Conservation (phyloP, 1,140 invertebrate genomes). For the Drosophila virilis region DNA sequence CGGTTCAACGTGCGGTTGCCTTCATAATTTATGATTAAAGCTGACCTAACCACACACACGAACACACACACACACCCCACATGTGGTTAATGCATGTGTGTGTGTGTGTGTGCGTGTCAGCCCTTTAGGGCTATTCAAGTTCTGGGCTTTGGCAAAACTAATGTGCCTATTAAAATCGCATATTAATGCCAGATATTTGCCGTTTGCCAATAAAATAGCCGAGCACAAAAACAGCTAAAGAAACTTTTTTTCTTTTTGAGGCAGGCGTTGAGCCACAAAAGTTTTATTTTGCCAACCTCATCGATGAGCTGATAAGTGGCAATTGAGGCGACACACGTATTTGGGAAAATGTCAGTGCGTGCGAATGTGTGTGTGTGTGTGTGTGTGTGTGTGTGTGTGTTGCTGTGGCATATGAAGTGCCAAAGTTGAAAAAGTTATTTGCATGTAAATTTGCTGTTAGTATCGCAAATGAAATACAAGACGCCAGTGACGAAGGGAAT, state of each 20-base stretch:
- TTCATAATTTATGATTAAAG: conserved; percentile 74
- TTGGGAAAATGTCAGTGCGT: conserved; percentile 5
- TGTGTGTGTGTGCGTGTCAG: conserved; percentile 34
- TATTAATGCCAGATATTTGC: conserved; percentile 63
- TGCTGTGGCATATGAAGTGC: conserved; percentile 54
- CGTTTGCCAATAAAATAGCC: conserved; percentile 56
- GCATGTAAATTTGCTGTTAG: conserved; percentile 82
- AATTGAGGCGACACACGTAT: conserved; percentile 68
- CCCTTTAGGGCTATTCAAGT: conserved; percentile 75
- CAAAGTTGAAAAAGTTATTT: conserved; percentile 82
- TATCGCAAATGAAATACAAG: conserved; percentile 78
- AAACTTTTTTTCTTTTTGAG: conserved; percentile 47
- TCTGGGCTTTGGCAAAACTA: conserved; percentile 66
- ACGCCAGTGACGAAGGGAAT: conserved; percentile 45
- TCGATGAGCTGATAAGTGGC: conserved; percentile 80
- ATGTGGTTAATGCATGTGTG: conserved; percentile 18
- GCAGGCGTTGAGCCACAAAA: conserved; percentile 35
- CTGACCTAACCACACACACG: conserved; percentile 11
- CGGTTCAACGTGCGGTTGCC: conserved; percentile 44
- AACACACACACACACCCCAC: neutral
- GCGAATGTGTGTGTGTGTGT: conserved; percentile 26
- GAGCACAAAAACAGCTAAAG: conserved; percentile 45
- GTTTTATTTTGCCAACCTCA: conserved; percentile 67
- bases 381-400: conserved; percentile 25
- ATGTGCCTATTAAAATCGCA: conserved; percentile 74